These are phyloP conservation scores for Urocynchramus pylzowi DNA, from an alignment of 2,113 vertebrate genomes.

Conservation along the genomic window DNA sequence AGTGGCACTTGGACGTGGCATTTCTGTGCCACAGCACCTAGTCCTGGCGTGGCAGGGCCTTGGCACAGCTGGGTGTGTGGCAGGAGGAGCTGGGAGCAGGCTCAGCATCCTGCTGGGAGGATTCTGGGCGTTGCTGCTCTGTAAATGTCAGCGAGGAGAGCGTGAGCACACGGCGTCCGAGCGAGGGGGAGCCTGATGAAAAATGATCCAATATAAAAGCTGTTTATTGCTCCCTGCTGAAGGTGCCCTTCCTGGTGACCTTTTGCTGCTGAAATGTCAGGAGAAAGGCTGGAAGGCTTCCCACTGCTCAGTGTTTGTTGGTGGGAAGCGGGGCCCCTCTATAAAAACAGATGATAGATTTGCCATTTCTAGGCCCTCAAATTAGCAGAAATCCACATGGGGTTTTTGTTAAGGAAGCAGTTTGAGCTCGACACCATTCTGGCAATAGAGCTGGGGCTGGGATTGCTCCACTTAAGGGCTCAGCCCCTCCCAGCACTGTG, in stretches of 20 bases:
- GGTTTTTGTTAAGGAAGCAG: not conserved
- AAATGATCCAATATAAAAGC: constrained; percentile 56
- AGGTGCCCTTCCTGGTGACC: constrained; percentile 45
- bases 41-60: not conserved
- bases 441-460: not conserved
- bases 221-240: constrained; percentile 49
- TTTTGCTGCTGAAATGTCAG: constrained; percentile 67
- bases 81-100: not conserved
- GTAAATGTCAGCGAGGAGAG: constrained; percentile 49
- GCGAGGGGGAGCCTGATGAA: not conserved
- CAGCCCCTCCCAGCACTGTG: not conserved
- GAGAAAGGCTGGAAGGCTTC: constrained; percentile 42
- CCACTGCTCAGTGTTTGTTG: not conserved
- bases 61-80: not conserved
- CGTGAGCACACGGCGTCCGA: not conserved
- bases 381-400: constrained; percentile 2
- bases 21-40: accelerated
- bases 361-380: constrained; percentile 43
- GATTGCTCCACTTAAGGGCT: not conserved
- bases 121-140: not conserved
- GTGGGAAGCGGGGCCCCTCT: not conserved
- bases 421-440: not conserved
- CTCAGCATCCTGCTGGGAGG: not conserved
- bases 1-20: accelerated
- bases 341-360: constrained; percentile 7